Base-by-base conservation (phyloP, 2,797 vertebrate species). In the Atherinosoma microstoma region DNA sequence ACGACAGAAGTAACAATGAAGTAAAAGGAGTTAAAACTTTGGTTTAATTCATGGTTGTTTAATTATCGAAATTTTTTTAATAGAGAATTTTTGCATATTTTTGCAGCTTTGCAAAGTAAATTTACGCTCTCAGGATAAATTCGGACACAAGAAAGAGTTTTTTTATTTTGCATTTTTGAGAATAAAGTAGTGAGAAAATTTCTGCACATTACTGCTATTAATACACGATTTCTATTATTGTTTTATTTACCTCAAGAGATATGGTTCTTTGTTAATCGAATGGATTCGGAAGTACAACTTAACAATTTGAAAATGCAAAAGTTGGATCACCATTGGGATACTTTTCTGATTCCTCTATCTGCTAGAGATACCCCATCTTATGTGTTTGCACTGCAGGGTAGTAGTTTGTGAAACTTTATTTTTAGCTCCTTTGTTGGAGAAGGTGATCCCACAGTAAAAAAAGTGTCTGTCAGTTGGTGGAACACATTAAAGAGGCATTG, bases 1-100 rank as follows among this genome's bases (percentile, higher is more conserved):
- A 11, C 57, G 42, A 64, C 51, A 64, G 35, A 42, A 53, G 58
- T 64, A 47, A 69, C 66, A 32, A 53, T 20, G 29, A 63, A 49
- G n/a, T 18, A 2, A 15, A 57, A 49, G 53, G 18, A 56, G 27
- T 56, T 29, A 30, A 16, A 7, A 16, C 27, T 56, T 56, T 5
- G 16, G 54, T 32, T 57, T 57, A 18, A 53, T 32, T 30, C 18
- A 16, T 56, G 51, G 24, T 30, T 20, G 45, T 49, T 20, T 30
- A 16, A 30, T 30, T 32, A 32, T 57, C 0, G 9, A 6, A 24
- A 53, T 53, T 53, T 22, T 22, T 53, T 27, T 13, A 13, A 6
- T 5, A 6, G 11, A 27, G 24, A 27, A 27, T 27, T 27, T 27
- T 27, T 27, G 24, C 24, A 27, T 1, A 12, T 11, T 24, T 53